These are phyloP conservation scores for Sarcophaga peregrina DNA, from an alignment of 1,140 invertebrate species.

Conservation along the genomic window DNA sequence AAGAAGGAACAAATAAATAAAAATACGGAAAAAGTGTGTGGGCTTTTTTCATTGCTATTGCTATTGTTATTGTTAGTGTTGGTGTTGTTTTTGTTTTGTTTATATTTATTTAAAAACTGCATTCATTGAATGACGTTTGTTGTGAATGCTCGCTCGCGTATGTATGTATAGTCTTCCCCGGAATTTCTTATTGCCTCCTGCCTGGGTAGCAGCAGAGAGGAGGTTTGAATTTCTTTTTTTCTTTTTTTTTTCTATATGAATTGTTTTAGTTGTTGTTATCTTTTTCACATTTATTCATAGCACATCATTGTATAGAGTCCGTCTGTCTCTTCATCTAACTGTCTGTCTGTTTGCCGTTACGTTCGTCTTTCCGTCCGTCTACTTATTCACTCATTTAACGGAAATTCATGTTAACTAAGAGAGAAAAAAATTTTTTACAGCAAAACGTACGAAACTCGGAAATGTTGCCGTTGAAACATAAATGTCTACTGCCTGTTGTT, in stretches of 20 bases:
- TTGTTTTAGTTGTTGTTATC: not conserved
- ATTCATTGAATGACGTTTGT: constrained; percentile 24
- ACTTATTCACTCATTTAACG: constrained; percentile 38
- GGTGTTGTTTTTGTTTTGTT: not conserved
- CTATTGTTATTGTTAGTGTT: not conserved
- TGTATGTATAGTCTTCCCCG: too few relatives aligned
- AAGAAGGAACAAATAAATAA: constrained; percentile 16
- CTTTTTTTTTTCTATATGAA: not conserved
- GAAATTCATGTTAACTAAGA: constrained; percentile 48
- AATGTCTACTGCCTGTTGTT: constrained; percentile 45
- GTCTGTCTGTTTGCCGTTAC: not conserved
- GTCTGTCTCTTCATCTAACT: not conserved
- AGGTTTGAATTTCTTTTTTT: not conserved
- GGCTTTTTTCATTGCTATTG: not conserved
- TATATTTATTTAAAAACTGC: constrained; percentile 30
- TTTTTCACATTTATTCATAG: not conserved
- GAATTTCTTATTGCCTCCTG: not conserved
- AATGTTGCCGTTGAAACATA: constrained; percentile 49
- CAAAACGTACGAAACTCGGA: constrained; percentile 45
- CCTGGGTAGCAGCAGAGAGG: not conserved
- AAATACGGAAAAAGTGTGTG: not conserved
- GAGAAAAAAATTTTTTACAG: not conserved
- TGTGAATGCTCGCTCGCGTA: too few relatives aligned
- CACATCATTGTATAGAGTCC: not conserved
- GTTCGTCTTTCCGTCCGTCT: constrained; percentile 2